A percentile compares a stretch with the other conserved stretches of the same genome.
phyloP scores from a whole-genome alignment of 2,888 invertebrate genomes.

The Pyrocoelia pectoralis region DNA sequence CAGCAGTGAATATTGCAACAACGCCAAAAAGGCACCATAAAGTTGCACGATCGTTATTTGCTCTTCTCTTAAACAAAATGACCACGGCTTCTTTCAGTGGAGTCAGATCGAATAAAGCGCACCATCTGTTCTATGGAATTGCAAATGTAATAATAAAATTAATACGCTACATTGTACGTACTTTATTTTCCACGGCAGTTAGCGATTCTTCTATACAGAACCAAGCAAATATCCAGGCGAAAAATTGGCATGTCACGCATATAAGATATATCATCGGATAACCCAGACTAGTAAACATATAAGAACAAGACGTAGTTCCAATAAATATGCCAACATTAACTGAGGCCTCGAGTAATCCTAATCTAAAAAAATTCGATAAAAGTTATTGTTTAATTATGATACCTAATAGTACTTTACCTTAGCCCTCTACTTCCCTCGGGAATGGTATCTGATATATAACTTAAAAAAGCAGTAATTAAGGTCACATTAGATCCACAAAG shows the following conservation, averaged over 20 bases:
- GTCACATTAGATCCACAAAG: conserved; percentile 70
- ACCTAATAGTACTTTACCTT: conserved; percentile 47
- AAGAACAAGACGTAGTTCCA: conserved; percentile 70
- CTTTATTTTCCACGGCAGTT: conserved; percentile 13
- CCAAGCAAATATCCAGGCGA: conserved; percentile 62
- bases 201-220: conserved; percentile 65
- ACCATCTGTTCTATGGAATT: conserved; percentile 21
- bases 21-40: conserved; percentile 60
- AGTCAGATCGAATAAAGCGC: conserved; percentile 30
- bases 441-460: conserved; percentile 71
- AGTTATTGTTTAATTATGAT: no score
- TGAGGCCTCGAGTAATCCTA: conserved; percentile 69
- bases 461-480: conserved; percentile 63
- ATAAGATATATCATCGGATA: conserved; percentile 64
- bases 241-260: conserved; percentile 57
- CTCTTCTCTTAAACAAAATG: conserved; percentile 66
- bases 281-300: conserved; percentile 64
- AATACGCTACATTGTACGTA: not conserved
- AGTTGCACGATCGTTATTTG: conserved; percentile 64
- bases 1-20: conserved; percentile 32
- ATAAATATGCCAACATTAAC: conserved; percentile 68
- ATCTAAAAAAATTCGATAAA: conserved; percentile 58
- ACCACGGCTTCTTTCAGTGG: conserved; percentile 63
- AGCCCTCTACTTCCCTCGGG: conserved; percentile 66
- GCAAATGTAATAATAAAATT: not conserved